Evolutionary conservation across 2,113 vertebrate genomes (phyloP).

Genomic region (Pao palembangensis): DNA sequence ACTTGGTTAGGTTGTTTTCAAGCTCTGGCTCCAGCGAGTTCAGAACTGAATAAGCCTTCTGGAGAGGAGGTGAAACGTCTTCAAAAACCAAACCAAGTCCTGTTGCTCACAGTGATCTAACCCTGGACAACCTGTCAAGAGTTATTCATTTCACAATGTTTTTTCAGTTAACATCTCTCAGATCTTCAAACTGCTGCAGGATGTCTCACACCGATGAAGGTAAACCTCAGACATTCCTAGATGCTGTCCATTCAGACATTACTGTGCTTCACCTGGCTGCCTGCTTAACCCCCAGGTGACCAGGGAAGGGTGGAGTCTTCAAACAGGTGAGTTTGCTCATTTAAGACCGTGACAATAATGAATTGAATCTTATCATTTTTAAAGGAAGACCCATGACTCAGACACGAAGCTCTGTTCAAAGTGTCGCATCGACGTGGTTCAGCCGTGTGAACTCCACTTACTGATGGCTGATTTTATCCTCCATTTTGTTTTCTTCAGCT

Average conservation of each 20-base stretch:
- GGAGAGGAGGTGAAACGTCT: no score
- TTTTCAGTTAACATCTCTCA: constrained; percentile 13
- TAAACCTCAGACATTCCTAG: constrained; percentile 1
- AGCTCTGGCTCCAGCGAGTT: no score
- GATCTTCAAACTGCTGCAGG: constrained; percentile 26
- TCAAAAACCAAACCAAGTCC: no score
- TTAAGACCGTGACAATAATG: neutral
- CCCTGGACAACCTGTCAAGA: neutral
- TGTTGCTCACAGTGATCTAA: no score
- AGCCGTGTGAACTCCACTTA: no score
- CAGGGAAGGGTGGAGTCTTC: constrained; percentile 23
- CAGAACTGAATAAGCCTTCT: no score
- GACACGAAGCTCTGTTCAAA: no score
- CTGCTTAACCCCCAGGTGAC: constrained; percentile 30
- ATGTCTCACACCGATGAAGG: constrained; percentile 45
- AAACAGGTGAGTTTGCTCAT: constrained; percentile 51
- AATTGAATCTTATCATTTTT: neutral
- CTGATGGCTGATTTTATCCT: no score
- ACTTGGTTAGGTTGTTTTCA: no score
- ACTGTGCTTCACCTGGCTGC: neutral
- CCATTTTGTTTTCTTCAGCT: no score
- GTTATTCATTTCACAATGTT: neutral
- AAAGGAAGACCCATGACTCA: no score
- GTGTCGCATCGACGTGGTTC: no score
- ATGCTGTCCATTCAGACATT: neutral